A percentile compares a stretch with the other conserved stretches of the same genome.
phyloP scores from a whole-genome alignment of 2,797 vertebrate species.

The Pipistrellus pygmaeus region DNA sequence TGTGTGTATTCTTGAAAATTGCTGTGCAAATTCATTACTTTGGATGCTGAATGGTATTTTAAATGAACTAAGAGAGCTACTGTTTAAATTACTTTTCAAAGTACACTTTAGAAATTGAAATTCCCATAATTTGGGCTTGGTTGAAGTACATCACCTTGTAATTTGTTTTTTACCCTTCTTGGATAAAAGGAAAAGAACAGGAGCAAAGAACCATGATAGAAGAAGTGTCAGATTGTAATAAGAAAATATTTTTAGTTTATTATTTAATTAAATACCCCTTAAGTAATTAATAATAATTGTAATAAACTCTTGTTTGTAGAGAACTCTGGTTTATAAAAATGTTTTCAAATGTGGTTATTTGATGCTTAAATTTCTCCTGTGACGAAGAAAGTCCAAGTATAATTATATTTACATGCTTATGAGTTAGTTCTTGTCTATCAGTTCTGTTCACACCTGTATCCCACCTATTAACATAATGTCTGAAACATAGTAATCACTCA shows the following conservation, averaged over 20 bases:
- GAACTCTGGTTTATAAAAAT: constrained; percentile 15
- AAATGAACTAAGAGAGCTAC: constrained; percentile 24
- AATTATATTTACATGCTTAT: not conserved
- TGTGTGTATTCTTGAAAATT: not conserved
- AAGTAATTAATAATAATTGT: not conserved
- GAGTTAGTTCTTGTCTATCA: not conserved
- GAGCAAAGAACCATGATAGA: not conserved
- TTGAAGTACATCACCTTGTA: not conserved
- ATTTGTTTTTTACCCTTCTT: constrained; percentile 15
- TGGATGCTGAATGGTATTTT: not conserved
- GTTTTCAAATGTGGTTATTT: not conserved
- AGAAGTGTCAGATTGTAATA: not conserved
- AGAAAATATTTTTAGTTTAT: constrained; percentile 24
- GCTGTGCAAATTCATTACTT: not conserved
- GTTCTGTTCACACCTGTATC: not conserved
- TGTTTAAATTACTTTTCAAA: constrained; percentile 46
- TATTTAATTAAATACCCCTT: not conserved
- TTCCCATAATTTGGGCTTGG: not conserved
- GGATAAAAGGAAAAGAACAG: not conserved
- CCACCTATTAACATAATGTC: not conserved
- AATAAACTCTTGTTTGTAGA: not conserved
- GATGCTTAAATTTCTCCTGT: not conserved
- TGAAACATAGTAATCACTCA: not conserved
- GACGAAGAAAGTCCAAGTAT: not conserved
- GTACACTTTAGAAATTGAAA: constrained; percentile 52